Conservation (phyloP, 2,797 vertebrate genomes). For the Rallus crepitans region DNA sequence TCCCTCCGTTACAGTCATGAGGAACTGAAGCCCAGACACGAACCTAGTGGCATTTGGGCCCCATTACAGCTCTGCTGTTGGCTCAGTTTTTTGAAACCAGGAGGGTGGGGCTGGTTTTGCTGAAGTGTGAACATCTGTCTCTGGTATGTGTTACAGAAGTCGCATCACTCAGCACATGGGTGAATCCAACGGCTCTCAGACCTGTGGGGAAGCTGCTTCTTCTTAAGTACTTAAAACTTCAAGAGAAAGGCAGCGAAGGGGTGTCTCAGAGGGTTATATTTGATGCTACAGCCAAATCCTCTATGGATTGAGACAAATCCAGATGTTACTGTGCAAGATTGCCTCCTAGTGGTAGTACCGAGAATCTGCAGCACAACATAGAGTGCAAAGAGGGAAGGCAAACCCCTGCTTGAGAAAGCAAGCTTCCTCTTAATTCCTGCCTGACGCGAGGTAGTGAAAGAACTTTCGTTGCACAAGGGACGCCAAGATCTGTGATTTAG, state of each 20-base stretch:
- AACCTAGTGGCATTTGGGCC: not conserved
- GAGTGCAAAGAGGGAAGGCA: fast-evolving
- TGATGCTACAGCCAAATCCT: too few species aligned
- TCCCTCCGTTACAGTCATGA: not conserved
- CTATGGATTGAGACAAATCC: fast-evolving
- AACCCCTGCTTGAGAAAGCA: fast-evolving
- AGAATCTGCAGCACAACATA: not conserved
- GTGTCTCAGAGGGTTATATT: fast-evolving
- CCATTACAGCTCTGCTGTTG: not conserved
- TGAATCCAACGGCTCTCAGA: not conserved
- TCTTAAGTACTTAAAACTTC: not conserved
- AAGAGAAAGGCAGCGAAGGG: fast-evolving
- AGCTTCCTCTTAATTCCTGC: fast-evolving
- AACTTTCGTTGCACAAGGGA: not conserved
- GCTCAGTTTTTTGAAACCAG: not conserved
- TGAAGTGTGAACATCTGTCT: not conserved
- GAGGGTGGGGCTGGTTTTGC: not conserved
- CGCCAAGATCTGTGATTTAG: not conserved
- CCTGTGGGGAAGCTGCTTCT: not conserved
- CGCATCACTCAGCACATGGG: not conserved
- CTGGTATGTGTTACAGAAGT: not conserved
- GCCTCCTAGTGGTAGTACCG: constrained; percentile 39
- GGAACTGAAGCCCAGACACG: not conserved
- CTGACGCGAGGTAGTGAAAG: not conserved
- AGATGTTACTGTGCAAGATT: not conserved